Conservation (phyloP, 2,797 vertebrate genomes). For the Tarsius wallacei region DNA sequence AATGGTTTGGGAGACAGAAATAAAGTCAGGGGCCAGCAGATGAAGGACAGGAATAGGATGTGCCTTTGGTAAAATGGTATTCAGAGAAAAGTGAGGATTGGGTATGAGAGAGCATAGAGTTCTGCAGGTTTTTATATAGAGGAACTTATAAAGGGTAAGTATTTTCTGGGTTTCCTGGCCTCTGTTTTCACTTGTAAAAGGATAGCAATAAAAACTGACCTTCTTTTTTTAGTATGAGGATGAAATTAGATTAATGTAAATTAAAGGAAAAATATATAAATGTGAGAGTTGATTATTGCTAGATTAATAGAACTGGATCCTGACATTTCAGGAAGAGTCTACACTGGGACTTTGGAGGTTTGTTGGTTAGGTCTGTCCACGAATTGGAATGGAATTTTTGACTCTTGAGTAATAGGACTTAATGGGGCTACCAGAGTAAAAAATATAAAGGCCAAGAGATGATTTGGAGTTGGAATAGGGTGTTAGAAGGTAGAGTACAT, state of each 20-base stretch:
- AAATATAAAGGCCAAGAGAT: slow-evolving; percentile 52
- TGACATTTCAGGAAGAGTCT: slow-evolving; percentile 29
- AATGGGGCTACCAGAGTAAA: slow-evolving; percentile 32
- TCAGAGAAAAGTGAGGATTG: slow-evolving; percentile 66
- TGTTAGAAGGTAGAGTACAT: slow-evolving; percentile 49
- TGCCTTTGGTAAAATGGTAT: neutral
- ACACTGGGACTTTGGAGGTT: slow-evolving; percentile 3
- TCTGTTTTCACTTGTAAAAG: slow-evolving; percentile 59
- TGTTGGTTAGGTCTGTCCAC: neutral
- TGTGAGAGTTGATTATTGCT: slow-evolving; percentile 24
- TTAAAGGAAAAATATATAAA: slow-evolving; percentile 26
- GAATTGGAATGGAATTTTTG: slow-evolving; percentile 62
- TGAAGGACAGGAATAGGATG: neutral
- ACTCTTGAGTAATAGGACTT: slow-evolving; percentile 61
- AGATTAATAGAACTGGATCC: neutral
- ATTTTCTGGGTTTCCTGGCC: slow-evolving; percentile 33
- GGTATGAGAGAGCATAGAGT: neutral
- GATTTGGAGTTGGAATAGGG: slow-evolving; percentile 63
- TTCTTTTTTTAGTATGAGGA: slow-evolving; percentile 22
- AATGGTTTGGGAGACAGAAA: slow-evolving; percentile 15
- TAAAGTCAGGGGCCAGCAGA: neutral
- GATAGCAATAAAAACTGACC: slow-evolving; percentile 24
- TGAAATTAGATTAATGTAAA: slow-evolving; percentile 13
- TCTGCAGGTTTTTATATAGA: slow-evolving; percentile 4
- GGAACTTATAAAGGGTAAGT: slow-evolving; percentile 42